Base-by-base conservation (phyloP, 1,140 invertebrate species). In the Cylas formicarius region DNA sequence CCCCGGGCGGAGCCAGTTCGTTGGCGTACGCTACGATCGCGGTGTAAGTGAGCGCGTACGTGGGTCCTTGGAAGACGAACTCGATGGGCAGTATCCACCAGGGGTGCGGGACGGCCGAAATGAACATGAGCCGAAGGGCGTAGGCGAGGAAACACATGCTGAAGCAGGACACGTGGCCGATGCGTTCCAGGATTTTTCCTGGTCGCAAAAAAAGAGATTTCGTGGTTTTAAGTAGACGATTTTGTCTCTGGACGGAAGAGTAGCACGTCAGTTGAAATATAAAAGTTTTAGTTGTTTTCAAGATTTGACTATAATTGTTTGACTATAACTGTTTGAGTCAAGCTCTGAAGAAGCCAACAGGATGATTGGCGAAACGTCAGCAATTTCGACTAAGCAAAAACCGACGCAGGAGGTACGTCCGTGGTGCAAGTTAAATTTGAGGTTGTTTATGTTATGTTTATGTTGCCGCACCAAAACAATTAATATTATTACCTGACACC, bases 11-110 rank as follows among this genome's bases (percentile, higher is more conserved):
- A 0, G 82, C 73, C 13, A 87, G 70, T 4, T 72, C 76, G 21
- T 81, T 82, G 1, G 84, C 84, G 56, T 86, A 87, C 0, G 76
- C 77, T 4, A 87, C 84, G 21, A 86, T 84, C 1, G 80, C 81
- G 0, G 83, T 78, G 52, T 87, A 88, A 48, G 80, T 81, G 0
- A 89, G 62, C 0, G 84, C 84, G 62, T 85, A 88, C 4, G 82
- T 81, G 0, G 83, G 81, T 0, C 86, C 86, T 62, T 87, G 83
- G 68, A 86, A 77, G 44, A 81, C 67, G 26, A 75, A 69, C 65
- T 86, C 84, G 6, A 86, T 72, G 1, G 75, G 72, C 0, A 86
- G 65, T 0, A 84, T 67, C 70, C 80, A 84, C 82, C 83, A 86
- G 0, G 84, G 84, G 50, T 75, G 76, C 17, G 75, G 69, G 39